phyloP scores from a whole-genome alignment of 2,113 vertebrate species.

The Eublepharis macularius region DNA sequence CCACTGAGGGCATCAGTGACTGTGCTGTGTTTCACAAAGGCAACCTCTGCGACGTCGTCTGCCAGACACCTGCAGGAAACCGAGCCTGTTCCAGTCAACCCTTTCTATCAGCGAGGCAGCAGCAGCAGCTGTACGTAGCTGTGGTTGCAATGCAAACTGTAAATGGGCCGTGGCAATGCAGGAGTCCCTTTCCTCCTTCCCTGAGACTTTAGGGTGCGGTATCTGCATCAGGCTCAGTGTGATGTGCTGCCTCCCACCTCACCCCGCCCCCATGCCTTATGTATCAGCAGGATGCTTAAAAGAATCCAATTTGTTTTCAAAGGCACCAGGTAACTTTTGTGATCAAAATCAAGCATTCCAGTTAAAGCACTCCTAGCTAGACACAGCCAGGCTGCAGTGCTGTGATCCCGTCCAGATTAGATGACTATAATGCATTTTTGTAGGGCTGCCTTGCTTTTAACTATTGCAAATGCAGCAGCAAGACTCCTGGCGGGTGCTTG shows the following conservation, averaged over 20 bases:
- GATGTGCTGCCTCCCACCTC: background rate
- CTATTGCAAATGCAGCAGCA: too few relatives aligned
- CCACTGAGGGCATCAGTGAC: conserved; percentile 84
- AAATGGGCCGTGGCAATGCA: too few relatives aligned
- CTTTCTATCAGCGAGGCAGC: background rate
- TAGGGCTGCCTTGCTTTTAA: too few relatives aligned
- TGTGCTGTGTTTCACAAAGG: conserved; percentile 88
- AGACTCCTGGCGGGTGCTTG: too few relatives aligned
- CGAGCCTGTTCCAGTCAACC: background rate
- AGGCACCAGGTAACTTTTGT: background rate
- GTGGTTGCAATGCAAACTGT: too few relatives aligned
- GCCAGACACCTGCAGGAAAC: conserved; percentile 79
- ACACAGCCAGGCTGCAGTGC: too few relatives aligned
- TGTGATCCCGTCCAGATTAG: too few relatives aligned
- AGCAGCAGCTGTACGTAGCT: background rate
- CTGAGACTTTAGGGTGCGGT: accelerated
- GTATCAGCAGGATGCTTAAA: background rate
- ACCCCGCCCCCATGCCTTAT: background rate
- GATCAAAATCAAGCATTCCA: background rate
- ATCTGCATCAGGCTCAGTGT: background rate
- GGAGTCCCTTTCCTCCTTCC: background rate
- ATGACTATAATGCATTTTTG: too few relatives aligned
- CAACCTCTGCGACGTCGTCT: conserved; percentile 81
- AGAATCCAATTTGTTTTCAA: background rate
- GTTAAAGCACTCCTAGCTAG: background rate